A percentile compares a stretch with the other conserved stretches of the same genome.
These are phyloP conservation scores for Suricata suricatta DNA, from an alignment of 2,113 vertebrate genomes.

Conservation along the genomic window DNA sequence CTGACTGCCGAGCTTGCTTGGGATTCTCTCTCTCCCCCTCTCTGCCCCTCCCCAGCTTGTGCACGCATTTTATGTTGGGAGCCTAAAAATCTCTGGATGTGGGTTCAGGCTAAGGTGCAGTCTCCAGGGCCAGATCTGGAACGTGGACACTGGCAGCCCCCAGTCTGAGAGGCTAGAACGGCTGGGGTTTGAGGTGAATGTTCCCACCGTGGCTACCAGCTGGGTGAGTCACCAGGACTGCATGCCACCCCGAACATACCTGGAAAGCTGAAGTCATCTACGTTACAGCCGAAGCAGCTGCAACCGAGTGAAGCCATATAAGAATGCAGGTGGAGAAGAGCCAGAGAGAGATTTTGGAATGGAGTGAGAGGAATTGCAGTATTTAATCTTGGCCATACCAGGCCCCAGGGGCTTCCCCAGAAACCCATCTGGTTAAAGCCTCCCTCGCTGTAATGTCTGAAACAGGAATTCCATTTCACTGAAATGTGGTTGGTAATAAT, in stretches of 20 bases:
- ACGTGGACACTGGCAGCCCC: neutral
- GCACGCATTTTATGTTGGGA: neutral
- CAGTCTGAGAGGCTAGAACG: neutral
- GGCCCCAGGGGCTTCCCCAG: neutral
- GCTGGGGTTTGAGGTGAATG: neutral
- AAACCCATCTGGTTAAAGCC: neutral
- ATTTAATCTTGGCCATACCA: conserved; percentile 12
- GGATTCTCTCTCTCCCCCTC: too few species aligned
- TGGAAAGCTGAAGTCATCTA: conserved; percentile 55
- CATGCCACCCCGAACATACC: neutral
- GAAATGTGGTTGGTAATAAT: neutral
- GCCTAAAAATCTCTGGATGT: neutral
- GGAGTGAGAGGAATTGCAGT: neutral
- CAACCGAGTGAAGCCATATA: conserved; percentile 13
- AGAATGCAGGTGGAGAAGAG: neutral
- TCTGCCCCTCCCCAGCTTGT: too few species aligned
- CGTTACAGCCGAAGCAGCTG: neutral
- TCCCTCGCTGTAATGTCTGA: neutral
- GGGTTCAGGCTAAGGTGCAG: neutral
- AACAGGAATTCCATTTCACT: neutral
- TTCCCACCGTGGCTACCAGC: neutral
- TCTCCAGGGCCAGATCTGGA: neutral
- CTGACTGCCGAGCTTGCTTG: too few species aligned
- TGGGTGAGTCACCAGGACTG: neutral
- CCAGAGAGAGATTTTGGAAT: neutral